phyloP scores from a whole-genome alignment of 2,888 invertebrate genomes.

The Drosophila mercatorum region DNA sequence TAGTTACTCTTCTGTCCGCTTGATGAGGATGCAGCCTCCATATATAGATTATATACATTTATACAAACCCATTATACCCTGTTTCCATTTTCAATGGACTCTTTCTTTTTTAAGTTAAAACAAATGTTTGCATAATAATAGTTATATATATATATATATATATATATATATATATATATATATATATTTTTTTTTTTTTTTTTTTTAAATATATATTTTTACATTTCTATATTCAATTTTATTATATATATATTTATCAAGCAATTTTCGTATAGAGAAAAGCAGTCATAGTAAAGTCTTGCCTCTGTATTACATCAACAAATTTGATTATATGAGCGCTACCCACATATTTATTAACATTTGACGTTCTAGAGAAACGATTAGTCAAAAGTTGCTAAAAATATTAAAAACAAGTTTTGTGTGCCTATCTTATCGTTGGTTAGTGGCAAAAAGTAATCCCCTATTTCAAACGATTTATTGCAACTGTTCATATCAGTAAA shows the following conservation, averaged over 20 bases:
- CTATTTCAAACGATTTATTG: background rate
- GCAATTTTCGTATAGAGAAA: background rate
- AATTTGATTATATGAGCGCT: background rate
- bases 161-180: too few species aligned
- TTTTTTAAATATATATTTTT: too few species aligned
- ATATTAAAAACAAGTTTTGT: background rate
- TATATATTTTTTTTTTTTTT: too few species aligned
- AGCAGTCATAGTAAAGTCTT: background rate
- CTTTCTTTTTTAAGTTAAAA: too few species aligned
- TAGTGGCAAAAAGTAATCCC: background rate
- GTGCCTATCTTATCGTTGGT: slow-evolving; percentile 25
- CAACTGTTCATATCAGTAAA: slow-evolving; percentile 15
- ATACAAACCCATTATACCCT: too few species aligned
- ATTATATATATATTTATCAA: background rate
- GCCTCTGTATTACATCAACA: background rate
- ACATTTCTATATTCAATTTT: too few species aligned
- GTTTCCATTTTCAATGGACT: too few species aligned
- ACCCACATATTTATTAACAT: background rate
- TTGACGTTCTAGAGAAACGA: background rate
- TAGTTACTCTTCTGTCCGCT: slow-evolving; percentile 30
- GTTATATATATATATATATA: too few species aligned
- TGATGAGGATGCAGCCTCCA: background rate
- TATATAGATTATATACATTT: too few species aligned
- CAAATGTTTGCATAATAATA: too few species aligned
- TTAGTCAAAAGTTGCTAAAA: background rate